Conservation (phyloP, 2,113 vertebrate genomes). For the Miniopterus natalensis region DNA sequence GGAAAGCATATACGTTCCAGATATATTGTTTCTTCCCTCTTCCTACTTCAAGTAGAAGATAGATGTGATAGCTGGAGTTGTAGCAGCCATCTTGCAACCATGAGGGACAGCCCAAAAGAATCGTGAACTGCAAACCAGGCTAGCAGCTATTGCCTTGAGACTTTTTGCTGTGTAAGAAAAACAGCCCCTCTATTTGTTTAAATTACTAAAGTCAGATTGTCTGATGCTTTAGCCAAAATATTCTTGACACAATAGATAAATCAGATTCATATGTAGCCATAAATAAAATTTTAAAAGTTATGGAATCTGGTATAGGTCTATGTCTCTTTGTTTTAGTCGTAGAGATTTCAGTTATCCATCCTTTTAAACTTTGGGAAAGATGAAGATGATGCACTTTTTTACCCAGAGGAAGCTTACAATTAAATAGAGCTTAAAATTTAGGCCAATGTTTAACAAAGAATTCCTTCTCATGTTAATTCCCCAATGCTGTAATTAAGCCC, state of each 20-base stretch:
- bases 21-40: not conserved
- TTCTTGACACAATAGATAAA: not conserved
- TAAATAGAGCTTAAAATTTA: conserved; percentile 81
- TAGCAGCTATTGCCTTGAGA: not conserved
- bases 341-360: conserved; percentile 2
- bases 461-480: conserved; percentile 76
- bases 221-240: not conserved
- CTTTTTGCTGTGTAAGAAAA: conserved; percentile 14
- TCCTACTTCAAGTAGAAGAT: not conserved
- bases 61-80: not conserved
- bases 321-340: not conserved
- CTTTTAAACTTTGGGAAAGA: conserved; percentile 15
- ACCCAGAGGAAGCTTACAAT: conserved; percentile 74
- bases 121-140: not conserved
- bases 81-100: not conserved
- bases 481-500: conserved; percentile 76
- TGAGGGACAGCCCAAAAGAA: not conserved
- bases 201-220: not conserved
- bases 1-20: not conserved
- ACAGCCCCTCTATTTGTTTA: not conserved
- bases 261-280: not conserved
- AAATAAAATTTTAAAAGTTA: conserved; percentile 48
- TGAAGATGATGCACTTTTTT: conserved; percentile 48
- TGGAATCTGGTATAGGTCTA: not conserved
- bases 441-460: conserved; percentile 77